Conservation (phyloP, 2,888 invertebrate genomes). For the Cylloceria caligata region DNA sequence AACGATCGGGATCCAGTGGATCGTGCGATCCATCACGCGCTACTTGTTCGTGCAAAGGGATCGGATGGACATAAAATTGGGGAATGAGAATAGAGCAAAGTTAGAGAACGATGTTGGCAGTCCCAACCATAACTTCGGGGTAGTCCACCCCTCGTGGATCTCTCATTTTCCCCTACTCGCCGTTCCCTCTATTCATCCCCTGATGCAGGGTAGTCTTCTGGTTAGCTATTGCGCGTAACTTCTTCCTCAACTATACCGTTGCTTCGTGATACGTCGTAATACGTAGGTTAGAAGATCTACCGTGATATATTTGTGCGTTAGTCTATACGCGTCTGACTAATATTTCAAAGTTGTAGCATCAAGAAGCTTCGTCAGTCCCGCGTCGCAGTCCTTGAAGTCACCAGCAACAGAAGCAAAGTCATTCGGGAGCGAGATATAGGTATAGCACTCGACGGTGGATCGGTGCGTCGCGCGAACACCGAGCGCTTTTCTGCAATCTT, state of each 20-base stretch:
- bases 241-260: background rate
- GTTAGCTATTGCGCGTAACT: background rate
- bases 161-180: background rate
- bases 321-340: background rate
- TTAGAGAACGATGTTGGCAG: constrained; percentile 11
- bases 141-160: constrained; percentile 10
- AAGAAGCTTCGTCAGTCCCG: background rate
- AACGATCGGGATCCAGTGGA: background rate
- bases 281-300: background rate
- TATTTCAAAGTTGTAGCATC: background rate
- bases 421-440: background rate
- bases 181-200: constrained; percentile 1
- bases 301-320: background rate
- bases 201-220: background rate
- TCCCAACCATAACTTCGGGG: background rate
- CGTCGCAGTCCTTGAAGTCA: background rate
- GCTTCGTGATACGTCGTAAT: background rate
- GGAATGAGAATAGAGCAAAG: background rate
- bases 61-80: background rate
- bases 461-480: constrained; percentile 12
- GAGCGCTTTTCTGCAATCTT: constrained; percentile 72
- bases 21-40: background rate
- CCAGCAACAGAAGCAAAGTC: constrained; percentile 1
- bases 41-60: background rate
- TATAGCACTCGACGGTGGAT: background rate